Evolutionary conservation across 2,797 vertebrate species (phyloP).

Genomic region (Hypotaenidia okinawae): DNA sequence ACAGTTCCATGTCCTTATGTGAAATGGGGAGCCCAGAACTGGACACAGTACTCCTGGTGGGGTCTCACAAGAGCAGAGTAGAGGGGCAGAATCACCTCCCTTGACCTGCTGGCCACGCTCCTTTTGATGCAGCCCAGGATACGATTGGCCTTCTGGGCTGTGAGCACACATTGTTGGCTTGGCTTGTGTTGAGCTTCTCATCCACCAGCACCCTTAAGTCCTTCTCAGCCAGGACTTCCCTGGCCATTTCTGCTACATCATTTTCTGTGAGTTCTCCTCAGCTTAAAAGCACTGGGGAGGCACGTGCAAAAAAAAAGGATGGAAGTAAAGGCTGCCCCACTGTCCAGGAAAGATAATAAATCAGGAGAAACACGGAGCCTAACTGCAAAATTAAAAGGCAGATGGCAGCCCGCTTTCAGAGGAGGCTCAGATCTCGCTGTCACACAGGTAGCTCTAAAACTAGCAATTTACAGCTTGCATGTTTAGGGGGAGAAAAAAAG

Average conservation of each 20-base stretch:
- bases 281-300: background rate
- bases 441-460: conserved; percentile 10
- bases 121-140: no score
- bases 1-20: no score
- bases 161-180: no score
- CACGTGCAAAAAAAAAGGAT: rapidly evolving
- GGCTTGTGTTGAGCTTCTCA: no score
- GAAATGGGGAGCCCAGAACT: no score
- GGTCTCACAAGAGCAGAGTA: no score
- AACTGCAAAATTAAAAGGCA: background rate
- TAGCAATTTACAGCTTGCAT: background rate
- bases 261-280: background rate
- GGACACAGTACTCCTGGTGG: no score
- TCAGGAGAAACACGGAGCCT: background rate
- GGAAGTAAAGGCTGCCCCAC: background rate
- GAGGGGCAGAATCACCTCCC: no score
- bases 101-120: no score
- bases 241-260: background rate
- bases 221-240: background rate
- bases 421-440: background rate
- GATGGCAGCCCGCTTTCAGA: background rate
- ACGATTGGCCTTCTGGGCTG: no score
- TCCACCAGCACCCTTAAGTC: no score
- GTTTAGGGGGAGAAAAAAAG: background rate
- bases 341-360: background rate